Conservation (phyloP, 2,113 vertebrate species). For the Ochotona curzoniae region DNA sequence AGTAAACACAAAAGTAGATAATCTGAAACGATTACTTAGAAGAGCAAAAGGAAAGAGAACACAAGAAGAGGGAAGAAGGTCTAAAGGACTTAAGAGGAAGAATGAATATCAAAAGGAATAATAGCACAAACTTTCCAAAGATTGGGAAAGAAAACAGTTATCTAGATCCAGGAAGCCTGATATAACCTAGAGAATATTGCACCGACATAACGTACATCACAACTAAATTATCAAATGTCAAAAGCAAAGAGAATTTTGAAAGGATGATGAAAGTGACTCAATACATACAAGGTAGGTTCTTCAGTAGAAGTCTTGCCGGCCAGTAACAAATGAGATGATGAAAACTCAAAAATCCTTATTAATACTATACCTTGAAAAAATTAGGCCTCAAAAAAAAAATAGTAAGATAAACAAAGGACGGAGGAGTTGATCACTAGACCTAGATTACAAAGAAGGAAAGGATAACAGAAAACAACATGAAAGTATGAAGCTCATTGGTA, state of each 20-base stretch:
- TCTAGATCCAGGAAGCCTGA: background rate
- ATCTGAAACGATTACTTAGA: background rate
- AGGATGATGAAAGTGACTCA: background rate
- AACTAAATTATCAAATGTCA: background rate
- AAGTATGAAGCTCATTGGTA: background rate
- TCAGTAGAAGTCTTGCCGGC: background rate
- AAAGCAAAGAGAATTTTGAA: conserved; percentile 1
- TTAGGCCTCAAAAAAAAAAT: background rate
- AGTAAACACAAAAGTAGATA: background rate
- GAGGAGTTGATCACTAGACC: background rate
- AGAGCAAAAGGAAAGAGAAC: background rate
- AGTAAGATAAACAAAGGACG: background rate
- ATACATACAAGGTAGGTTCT: background rate
- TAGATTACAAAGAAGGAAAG: background rate
- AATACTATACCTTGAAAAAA: background rate
- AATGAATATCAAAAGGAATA: background rate
- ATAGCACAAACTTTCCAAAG: background rate
- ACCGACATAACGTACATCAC: background rate
- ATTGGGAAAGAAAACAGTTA: background rate
- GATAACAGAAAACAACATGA: background rate
- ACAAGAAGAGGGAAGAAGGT: conserved; percentile 7
- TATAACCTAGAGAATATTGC: background rate
- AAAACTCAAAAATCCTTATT: background rate
- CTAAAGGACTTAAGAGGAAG: background rate
- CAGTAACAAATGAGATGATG: background rate